Base-by-base conservation (phyloP, 2,888 invertebrate genomes). In the Meliscaeva auricollis region DNA sequence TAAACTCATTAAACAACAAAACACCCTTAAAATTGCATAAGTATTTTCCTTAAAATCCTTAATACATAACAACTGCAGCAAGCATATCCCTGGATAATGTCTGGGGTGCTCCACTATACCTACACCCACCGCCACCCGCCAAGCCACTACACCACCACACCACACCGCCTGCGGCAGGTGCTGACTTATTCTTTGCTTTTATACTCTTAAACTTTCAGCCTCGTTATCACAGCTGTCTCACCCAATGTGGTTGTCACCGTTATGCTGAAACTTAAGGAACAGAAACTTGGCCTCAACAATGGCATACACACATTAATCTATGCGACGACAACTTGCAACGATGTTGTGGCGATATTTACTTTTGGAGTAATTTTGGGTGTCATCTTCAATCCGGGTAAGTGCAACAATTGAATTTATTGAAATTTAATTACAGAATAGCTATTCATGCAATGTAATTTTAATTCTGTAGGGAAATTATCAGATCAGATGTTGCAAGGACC, bases 201-300 rank as follows among this genome's bases (percentile, higher is more conserved):
- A 50, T 50, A 35, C 35, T 60, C 20, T 44, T 50, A 64, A 72
- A 70, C 60, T 81, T 87, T 15, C 76, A 94, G 95, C 41, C 93
- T 94, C 88, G 93, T 94, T 4, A 90, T 95, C 87, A 94, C 95
- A 17, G 96, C 95, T 4, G 95, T 96, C 1, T 95, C 95, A 0
- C 95, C 96, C 1, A 96, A 96, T 80, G 96, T 96, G 41, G 95
- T 96, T 54, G 95, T 96, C 20, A 96, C 96, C 0, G 94, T 94
- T 11, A 93, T 96, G 90, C 92, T 96, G 20, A 91, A 92, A 76
- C 91, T 96, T 20, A 93, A 94, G 89, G 94, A 94, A 85, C 92
- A 92, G 85, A 90, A 91, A 30, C 88, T 92, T 88, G 96, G 96
- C 8, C 93, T 95, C 56, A 94, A 94, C 89, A 95, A 95, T 90